Percentiles rank a stretch among this genome's conserved stretches.
Evolutionary conservation across 1,140 invertebrate species (phyloP).

Genomic region (Plectus sambesii): DNA sequence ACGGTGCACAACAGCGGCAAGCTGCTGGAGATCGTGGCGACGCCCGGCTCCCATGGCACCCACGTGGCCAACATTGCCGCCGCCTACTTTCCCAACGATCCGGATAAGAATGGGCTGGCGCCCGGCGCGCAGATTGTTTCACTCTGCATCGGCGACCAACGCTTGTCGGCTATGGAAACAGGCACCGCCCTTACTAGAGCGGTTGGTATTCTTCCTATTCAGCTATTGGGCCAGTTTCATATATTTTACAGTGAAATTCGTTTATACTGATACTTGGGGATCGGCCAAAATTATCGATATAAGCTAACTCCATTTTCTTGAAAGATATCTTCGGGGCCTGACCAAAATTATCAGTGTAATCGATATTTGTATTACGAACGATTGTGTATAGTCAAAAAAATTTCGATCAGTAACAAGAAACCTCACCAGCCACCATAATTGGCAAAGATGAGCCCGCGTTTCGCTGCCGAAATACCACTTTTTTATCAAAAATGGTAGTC

Average conservation of each 20-base stretch:
- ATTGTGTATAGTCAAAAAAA: too few relatives aligned
- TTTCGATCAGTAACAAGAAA: too few relatives aligned
- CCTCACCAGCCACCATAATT: too few relatives aligned
- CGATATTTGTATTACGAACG: too few relatives aligned
- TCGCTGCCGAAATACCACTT: too few relatives aligned
- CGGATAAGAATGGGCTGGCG: conserved; percentile 82
- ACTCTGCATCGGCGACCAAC: conserved; percentile 74
- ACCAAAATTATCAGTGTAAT: too few relatives aligned
- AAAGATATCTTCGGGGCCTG: too few relatives aligned
- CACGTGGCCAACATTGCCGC: conserved; percentile 91
- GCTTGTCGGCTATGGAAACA: conserved; percentile 85
- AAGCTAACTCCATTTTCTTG: too few relatives aligned
- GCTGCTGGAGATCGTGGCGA: conserved; percentile 76
- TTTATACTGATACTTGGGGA: too few relatives aligned
- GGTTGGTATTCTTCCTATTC: conserved; percentile 66
- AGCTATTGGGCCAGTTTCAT: conserved; percentile 1
- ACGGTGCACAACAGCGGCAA: conserved; percentile 87
- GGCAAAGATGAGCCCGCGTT: too few relatives aligned
- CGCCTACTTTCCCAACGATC: conserved; percentile 74
- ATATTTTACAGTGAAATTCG: conserved; percentile 10
- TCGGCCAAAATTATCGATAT: too few relatives aligned
- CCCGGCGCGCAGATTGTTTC: conserved; percentile 91
- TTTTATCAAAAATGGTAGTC: too few relatives aligned
- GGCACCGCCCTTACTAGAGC: conserved; percentile 77
- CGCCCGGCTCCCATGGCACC: conserved; percentile 88